phyloP scores from a whole-genome alignment of 2,888 invertebrate genomes.

The Leucophora obtusa region DNA sequence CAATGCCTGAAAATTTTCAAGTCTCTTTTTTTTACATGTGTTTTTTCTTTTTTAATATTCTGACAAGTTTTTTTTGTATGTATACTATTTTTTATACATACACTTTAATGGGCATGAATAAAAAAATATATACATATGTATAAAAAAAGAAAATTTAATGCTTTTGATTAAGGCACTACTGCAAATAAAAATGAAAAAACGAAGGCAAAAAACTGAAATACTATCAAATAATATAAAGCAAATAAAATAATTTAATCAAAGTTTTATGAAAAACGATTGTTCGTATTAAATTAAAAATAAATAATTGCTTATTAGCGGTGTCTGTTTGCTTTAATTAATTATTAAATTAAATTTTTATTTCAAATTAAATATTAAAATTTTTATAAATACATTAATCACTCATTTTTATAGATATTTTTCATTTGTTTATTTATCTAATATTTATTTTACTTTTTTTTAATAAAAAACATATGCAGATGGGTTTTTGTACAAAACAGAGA shows the following conservation, averaged over 20 bases:
- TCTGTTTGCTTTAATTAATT: neutral
- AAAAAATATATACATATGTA: too few relatives aligned
- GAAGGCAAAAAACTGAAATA: slow-evolving; percentile 12
- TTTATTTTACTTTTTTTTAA: slow-evolving; percentile 3
- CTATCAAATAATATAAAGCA: slow-evolving; percentile 9
- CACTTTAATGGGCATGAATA: slow-evolving; percentile 45
- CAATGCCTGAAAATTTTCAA: slow-evolving; percentile 34
- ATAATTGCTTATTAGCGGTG: slow-evolving; percentile 2
- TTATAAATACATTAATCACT: neutral
- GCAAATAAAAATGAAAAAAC: slow-evolving; percentile 36
- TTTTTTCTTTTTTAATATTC: slow-evolving; percentile 39
- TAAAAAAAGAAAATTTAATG: slow-evolving; percentile 47
- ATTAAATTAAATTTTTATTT: slow-evolving; percentile 23
- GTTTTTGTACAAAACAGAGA: neutral
- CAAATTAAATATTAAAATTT: slow-evolving; percentile 6
- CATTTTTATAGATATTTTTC: neutral
- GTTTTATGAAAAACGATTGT: slow-evolving; percentile 2
- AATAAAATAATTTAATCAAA: slow-evolving; percentile 1
- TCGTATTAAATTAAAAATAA: neutral
- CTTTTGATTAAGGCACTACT: slow-evolving; percentile 48
- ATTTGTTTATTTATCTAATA: slow-evolving; percentile 10
- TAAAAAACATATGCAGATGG: neutral
- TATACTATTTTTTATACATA: slow-evolving; percentile 74
- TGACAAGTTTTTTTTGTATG: slow-evolving; percentile 72
- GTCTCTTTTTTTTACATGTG: slow-evolving; percentile 60